phyloP scores from a whole-genome alignment of 2,888 invertebrate species.

The Fragum fragum region DNA sequence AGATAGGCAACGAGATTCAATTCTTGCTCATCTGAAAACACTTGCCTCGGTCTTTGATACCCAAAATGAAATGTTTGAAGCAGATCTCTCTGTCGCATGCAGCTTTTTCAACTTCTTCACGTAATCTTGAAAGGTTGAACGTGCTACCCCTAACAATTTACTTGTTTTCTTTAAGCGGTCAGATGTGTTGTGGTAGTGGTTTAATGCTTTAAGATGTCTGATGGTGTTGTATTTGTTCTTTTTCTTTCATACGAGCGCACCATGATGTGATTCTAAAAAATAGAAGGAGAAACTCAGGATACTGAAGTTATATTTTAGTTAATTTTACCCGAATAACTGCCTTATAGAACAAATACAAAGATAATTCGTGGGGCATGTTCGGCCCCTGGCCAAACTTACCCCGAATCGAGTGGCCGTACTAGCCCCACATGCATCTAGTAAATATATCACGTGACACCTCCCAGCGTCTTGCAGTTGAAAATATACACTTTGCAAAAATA shows the following conservation, averaged over 20 bases:
- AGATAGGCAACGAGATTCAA: conserved; percentile 29
- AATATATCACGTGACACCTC: no score
- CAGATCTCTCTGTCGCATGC: conserved; percentile 33
- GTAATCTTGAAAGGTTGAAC: conserved; percentile 39
- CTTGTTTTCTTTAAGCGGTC: background rate
- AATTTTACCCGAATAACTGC: background rate
- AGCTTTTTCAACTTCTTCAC: conserved; percentile 35
- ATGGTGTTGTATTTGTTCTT: background rate
- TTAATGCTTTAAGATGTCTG: background rate
- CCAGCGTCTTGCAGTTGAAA: no score
- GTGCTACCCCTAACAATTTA: background rate
- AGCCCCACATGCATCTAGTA: no score
- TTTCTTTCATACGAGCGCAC: background rate
- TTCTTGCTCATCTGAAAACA: conserved; percentile 47
- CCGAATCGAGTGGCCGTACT: background rate
- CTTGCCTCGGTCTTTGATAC: conserved; percentile 45
- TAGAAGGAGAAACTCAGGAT: background rate
- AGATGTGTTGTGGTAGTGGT: background rate
- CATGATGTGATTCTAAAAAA: background rate
- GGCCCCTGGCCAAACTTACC: conserved; percentile 9
- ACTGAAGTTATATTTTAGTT: background rate
- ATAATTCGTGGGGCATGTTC: background rate
- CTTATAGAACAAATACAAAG: background rate
- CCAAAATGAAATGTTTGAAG: conserved; percentile 27
- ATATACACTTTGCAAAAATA: no score